Conservation (phyloP, 2,113 vertebrate genomes). For the Plectropomus leopardus region DNA sequence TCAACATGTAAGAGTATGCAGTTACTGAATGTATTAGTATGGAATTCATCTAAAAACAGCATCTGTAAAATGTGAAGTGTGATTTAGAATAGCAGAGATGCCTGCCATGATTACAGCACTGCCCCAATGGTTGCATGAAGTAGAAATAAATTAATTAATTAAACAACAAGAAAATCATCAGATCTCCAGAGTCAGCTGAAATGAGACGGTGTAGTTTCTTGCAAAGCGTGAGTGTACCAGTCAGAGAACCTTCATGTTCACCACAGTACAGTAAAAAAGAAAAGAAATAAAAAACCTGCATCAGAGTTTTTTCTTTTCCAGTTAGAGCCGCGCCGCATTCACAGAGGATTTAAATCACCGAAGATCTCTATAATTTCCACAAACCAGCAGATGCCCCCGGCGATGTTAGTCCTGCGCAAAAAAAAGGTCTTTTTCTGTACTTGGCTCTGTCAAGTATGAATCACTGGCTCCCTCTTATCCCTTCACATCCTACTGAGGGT, state of each 20-base stretch:
- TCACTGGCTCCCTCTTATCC: background rate
- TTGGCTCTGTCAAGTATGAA: background rate
- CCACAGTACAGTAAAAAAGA: background rate
- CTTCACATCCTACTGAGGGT: constrained; percentile 1
- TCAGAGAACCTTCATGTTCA: background rate
- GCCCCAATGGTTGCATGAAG: background rate
- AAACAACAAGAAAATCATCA: background rate
- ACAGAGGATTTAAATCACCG: constrained; percentile 17
- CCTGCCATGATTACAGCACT: no score
- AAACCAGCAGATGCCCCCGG: background rate
- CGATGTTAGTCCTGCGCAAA: background rate
- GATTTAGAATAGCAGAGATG: background rate
- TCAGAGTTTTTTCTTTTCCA: background rate
- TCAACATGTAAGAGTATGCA: no score
- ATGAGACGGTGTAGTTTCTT: background rate
- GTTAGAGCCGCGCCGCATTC: background rate
- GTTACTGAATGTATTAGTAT: no score
- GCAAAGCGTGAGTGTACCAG: no score
- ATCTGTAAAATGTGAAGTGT: background rate
- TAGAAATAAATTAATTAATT: background rate
- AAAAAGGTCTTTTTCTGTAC: background rate
- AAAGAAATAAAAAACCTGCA: background rate
- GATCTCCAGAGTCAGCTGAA: background rate
- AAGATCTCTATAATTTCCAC: background rate
- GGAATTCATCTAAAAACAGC: no score